Base-by-base conservation (phyloP, 2,797 vertebrate genomes). In the Phrynocephalus forsythii region DNA sequence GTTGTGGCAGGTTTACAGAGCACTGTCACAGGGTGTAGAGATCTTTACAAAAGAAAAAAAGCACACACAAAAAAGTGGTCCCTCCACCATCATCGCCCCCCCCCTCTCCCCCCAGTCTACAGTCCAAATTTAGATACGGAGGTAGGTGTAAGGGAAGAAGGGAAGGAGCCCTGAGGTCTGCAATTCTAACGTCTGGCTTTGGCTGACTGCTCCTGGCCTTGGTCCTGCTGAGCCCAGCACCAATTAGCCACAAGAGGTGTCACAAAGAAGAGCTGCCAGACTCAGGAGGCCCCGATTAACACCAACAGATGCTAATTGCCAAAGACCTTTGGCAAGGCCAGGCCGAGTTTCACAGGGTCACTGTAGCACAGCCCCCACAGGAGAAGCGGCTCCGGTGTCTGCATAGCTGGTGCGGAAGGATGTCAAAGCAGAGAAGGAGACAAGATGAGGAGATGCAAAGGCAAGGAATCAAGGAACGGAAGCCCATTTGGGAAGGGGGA, bases 241-340 rank as follows among this genome's bases (percentile, higher is more conserved):
- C 79, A 80, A 52, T 93, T 90, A 93, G 93, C 91, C 89, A 90
- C 89, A 90, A 93, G 93, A 95, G 93, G 73, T 44, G 50, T 69
- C 79, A 56, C 89, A 87, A 91, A 79, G 90, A 94, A 91, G 91
- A 91, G 91, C 91, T 94, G 94, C 89, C 93, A 92, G 77, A 56
- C 16, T 38, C 44, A 48, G 5, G 6, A n/a, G 44, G 16, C 30
- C 87, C 33, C 80, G 38, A 85, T 88, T 85, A 68, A 76, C 69
- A 76, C 77, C 66, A 67, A 20, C 68, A 75, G 81, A 33, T 80
- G 48, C 71, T 84, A 68, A 87, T 87, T 77, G 82, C 72, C 30
- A 50, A 85, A 71, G 87, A 20, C 50, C 18, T 63, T 76, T 63
- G 38, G 10, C 83, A 56, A 63, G 52, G 24, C 28, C 72, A 48